Conservation (phyloP, 2,113 vertebrate genomes). For the Protomyctophum bolini region DNA sequence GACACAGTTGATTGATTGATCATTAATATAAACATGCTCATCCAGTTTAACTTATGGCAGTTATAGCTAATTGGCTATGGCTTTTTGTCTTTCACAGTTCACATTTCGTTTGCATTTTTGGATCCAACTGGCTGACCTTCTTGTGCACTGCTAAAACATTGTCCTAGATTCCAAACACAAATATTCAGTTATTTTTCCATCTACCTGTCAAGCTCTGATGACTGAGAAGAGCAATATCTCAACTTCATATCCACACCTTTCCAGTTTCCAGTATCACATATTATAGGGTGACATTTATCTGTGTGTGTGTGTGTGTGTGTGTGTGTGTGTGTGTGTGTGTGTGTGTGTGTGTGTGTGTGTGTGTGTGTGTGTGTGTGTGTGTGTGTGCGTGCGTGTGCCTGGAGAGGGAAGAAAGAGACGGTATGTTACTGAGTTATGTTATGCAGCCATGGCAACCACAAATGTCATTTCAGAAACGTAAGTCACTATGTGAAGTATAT, state of each 20-base stretch:
- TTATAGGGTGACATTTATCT: neutral
- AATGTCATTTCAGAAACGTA: slow-evolving; percentile 50
- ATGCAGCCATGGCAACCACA: slow-evolving; percentile 51
- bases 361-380: too few relatives aligned
- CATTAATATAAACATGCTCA: too few relatives aligned
- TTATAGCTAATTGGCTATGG: too few relatives aligned
- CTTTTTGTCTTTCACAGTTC: too few relatives aligned
- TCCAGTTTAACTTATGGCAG: too few relatives aligned
- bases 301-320: neutral
- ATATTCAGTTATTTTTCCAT: slow-evolving; percentile 5
- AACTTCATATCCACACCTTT: slow-evolving; percentile 13
- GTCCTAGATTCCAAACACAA: neutral
- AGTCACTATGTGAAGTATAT: slow-evolving; percentile 12
- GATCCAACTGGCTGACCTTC: neutral
- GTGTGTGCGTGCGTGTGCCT: too few relatives aligned
- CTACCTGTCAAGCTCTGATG: neutral
- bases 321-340: neutral
- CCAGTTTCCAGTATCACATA: slow-evolving; percentile 12
- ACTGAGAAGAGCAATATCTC: neutral
- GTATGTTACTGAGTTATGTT: slow-evolving; percentile 22
- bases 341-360: too few relatives aligned
- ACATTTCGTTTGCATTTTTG: too few relatives aligned
- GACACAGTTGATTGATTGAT: too few relatives aligned
- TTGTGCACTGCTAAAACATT: neutral
- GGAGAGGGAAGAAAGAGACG: too few relatives aligned